These are phyloP conservation scores for Lasioglossum calceatum DNA, from an alignment of 2,888 invertebrate genomes.

Conservation along the genomic window DNA sequence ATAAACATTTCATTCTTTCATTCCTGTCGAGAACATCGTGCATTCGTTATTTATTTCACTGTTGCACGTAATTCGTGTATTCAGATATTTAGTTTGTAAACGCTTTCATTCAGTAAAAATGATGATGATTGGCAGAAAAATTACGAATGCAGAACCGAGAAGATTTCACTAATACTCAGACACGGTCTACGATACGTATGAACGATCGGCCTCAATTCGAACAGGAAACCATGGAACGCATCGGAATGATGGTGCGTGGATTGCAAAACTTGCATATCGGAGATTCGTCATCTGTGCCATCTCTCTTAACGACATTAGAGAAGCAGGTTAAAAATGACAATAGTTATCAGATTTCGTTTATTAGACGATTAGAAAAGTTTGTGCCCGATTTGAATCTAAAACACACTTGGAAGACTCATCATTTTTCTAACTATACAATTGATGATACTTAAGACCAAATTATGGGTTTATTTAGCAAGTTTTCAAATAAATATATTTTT, in stretches of 20 bases:
- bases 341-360: neutral
- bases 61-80: neutral
- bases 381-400: neutral
- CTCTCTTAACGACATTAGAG: slow-evolving; percentile 52
- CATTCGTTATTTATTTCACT: neutral
- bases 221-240: slow-evolving; percentile 54
- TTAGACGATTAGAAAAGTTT: neutral
- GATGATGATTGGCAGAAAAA: slow-evolving; percentile 41
- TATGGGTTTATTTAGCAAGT: too few species aligned
- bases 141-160: slow-evolving; percentile 17
- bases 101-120: slow-evolving; percentile 28
- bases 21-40: neutral
- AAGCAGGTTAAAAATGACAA: slow-evolving; percentile 56
- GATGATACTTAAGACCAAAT: too few species aligned
- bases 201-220: slow-evolving; percentile 38
- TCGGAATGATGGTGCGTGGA: slow-evolving; percentile 66
- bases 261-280: slow-evolving; percentile 75
- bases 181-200: slow-evolving; percentile 16
- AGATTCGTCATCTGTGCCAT: slow-evolving; percentile 64
- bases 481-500: too few species aligned
- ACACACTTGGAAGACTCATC: too few species aligned
- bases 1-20: neutral
- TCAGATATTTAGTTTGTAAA: neutral
- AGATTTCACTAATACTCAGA: slow-evolving; percentile 25
- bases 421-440: too few species aligned